Evolutionary conservation across 2,113 vertebrate species (phyloP), one percentile per base, ranked within the genome.

Genomic region (Gymnorhina tibicen): DNA sequence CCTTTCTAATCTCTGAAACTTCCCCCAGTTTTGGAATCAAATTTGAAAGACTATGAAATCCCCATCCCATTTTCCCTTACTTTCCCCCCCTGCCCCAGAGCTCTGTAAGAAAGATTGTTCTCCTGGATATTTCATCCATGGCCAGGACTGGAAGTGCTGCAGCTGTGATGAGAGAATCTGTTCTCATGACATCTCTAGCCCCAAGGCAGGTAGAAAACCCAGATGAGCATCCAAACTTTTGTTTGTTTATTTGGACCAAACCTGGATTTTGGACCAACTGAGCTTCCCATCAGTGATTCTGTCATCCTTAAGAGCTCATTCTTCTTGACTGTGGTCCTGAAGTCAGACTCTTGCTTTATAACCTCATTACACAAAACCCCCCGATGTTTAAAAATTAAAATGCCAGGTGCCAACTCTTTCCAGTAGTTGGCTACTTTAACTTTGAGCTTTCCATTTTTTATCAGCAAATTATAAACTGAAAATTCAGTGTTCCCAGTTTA

Each of bases 361-460:
- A 86, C 58, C 41, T 87, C 90, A 87, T 96, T 91, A 73, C 56
- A 82, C 42, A 42, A 44, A 77, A 39, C 11, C 17, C 33, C 49
- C 42, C 59, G 52, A 6, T 64, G 90, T 92, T 96, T 95, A 97
- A 97, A 96, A 96, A 95, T 96, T 96, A 46, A 97, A 96, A 91
- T 85, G 88, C 95, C 96, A 97, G 92, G 93, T 96, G 93, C 91
- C 80, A 91, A 84, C 89, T 93, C 93, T 96, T 96, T 89, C 79
- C 91, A 76, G 95, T 86, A 92, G 86, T 88, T 97, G 95, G 93
- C 95, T 95, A 89, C 93, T 96, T 96, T 90, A 94, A 95, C 80
- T 94, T 92, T 91, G 91, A 96, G 96, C 86, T 96, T 96, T 97
- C 96, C 93, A 93, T 96, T 95, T 97, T 97, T 97, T 96, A 96